Percentiles rank a stretch among this genome's conserved stretches.
These are phyloP conservation scores for Ceratosolen fusciceps DNA, from an alignment of 1,140 invertebrate genomes.

Conservation along the genomic window DNA sequence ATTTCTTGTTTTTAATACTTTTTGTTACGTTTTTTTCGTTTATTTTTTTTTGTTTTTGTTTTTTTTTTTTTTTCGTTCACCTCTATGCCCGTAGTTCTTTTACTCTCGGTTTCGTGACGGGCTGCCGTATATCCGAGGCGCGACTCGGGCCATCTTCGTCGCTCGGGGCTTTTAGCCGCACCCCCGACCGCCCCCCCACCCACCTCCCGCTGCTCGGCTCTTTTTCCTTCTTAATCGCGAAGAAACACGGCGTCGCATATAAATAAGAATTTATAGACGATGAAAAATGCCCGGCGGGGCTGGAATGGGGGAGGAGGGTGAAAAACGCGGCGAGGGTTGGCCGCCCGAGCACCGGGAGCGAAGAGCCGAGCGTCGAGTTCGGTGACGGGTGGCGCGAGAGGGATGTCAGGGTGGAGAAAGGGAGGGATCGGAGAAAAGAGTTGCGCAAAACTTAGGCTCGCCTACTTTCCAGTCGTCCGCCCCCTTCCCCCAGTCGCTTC, in stretches of 20 bases:
- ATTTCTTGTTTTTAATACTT: too few relatives aligned
- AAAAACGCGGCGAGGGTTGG: conserved; percentile 52
- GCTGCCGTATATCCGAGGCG: conserved; percentile 2
- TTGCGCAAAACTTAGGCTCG: conserved; percentile 63
- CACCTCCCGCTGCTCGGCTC: conserved; percentile 37
- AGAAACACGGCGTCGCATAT: conserved; percentile 68
- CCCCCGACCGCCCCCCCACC: conserved; percentile 35
- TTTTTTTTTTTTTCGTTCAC: too few relatives aligned
- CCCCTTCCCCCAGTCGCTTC: not conserved
- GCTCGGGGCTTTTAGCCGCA: conserved; percentile 15
- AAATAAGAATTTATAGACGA: conserved; percentile 71
- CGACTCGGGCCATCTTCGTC: conserved; percentile 8
- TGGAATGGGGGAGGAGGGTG: conserved; percentile 46
- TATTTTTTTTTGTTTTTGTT: too few relatives aligned
- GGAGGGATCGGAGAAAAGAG: conserved; percentile 47
- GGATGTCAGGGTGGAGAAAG: not conserved
- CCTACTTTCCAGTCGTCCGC: conserved; percentile 50
- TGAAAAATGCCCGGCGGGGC: conserved; percentile 63
- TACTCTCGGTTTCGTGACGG: conserved; percentile 21
- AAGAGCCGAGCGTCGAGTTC: not conserved
- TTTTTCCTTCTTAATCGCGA: conserved; percentile 62
- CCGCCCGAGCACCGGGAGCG: not conserved
- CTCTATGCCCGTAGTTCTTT: not conserved
- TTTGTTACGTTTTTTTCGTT: too few relatives aligned
- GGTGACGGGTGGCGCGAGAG: not conserved